Conservation (phyloP, 2,797 vertebrate species). For the Calcarius lapponicus region DNA sequence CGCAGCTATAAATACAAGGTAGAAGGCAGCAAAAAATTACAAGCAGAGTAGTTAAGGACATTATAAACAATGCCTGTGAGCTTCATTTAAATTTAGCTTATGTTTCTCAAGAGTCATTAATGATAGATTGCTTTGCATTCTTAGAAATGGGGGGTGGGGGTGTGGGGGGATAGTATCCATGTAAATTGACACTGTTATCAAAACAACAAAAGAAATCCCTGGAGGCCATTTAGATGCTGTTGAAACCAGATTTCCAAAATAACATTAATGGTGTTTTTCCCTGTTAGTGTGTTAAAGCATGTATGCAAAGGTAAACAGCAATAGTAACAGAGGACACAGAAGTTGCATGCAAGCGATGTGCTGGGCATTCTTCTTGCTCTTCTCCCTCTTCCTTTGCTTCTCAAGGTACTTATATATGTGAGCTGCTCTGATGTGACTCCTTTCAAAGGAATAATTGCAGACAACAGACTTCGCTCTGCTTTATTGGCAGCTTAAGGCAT, state of each 20-base stretch:
- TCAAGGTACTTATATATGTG: not conserved
- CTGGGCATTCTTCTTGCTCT: not conserved
- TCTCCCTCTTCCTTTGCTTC: not conserved
- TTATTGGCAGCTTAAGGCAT: slow-evolving; percentile 24
- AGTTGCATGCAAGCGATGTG: too few species aligned
- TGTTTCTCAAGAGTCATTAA: slow-evolving; percentile 20
- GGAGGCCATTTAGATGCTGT: not conserved
- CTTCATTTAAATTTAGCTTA: slow-evolving; percentile 24
- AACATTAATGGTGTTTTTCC: not conserved
- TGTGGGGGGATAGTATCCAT: not conserved
- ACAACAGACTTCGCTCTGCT: not conserved
- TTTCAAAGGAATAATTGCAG: not conserved
- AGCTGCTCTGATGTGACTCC: not conserved
- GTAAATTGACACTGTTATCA: slow-evolving; percentile 32
- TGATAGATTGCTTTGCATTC: not conserved
- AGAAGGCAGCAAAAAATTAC: not conserved
- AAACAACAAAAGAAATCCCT: slow-evolving; percentile 41
- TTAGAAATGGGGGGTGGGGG: not conserved
- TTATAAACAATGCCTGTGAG: not conserved
- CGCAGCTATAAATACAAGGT: slow-evolving; percentile 24
- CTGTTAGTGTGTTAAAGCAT: not conserved
- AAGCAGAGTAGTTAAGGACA: not conserved
- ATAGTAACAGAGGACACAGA: not conserved
- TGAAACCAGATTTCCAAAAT: slow-evolving; percentile 14
- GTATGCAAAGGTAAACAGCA: not conserved